These are phyloP conservation scores for Eristalis tenax DNA, from an alignment of 2,888 invertebrate genomes.

Conservation along the genomic window DNA sequence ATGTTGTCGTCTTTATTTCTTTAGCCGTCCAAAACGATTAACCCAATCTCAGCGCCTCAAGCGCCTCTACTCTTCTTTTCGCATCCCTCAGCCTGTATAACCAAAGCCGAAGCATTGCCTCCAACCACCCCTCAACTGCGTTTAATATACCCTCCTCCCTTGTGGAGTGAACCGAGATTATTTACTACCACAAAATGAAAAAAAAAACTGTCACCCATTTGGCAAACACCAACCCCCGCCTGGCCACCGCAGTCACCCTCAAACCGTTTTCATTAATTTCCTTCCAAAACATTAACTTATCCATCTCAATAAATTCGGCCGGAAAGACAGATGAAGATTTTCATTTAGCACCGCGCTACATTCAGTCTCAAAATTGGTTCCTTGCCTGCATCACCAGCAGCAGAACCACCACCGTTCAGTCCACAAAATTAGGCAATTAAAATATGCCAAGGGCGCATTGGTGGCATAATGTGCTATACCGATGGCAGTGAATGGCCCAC, in stretches of 20 bases:
- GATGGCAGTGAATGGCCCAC: not conserved
- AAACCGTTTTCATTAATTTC: constrained; percentile 66
- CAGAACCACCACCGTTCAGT: constrained; percentile 77
- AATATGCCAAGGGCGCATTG: constrained; percentile 77
- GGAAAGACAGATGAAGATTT: constrained; percentile 71
- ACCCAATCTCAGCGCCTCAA: not conserved
- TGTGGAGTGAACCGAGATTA: constrained; percentile 40
- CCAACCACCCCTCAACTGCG: not conserved
- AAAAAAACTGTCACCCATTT: constrained; percentile 48
- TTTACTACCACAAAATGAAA: constrained; percentile 28
- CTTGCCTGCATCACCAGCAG: not conserved
- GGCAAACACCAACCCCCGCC: constrained; percentile 33
- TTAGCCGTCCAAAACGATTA: not conserved
- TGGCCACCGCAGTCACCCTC: constrained; percentile 14
- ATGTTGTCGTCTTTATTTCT: not conserved
- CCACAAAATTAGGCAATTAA: constrained; percentile 81
- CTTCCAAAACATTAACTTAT: constrained; percentile 72
- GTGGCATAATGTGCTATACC: constrained; percentile 51
- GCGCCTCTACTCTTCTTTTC: not conserved
- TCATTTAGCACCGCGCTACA: constrained; percentile 46
- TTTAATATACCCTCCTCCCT: constrained; percentile 37
- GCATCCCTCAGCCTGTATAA: not conserved
- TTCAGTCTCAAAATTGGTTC: constrained; percentile 54
- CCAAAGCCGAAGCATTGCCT: not conserved
- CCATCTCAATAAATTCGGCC: constrained; percentile 71